Evolutionary conservation across 2,888 invertebrate species (phyloP).

Genomic region (Dolichomitus sp.): DNA sequence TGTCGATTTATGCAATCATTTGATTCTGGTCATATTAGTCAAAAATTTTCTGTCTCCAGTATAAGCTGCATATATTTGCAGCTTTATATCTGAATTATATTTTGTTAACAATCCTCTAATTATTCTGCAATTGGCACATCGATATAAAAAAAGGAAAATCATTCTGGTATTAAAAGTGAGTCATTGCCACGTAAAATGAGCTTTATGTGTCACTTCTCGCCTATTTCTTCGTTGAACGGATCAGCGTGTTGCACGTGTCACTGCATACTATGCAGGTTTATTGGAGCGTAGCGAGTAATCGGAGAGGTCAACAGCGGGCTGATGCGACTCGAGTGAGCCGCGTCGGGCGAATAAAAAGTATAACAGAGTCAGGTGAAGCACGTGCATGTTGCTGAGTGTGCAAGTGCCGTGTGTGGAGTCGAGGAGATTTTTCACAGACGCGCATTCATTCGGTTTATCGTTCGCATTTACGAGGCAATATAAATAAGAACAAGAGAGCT

Average conservation of each 20-base stretch:
- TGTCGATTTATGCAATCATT: too few relatives aligned
- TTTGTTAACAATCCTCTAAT: not conserved
- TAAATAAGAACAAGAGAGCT: constrained; percentile 22
- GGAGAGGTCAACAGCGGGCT: constrained; percentile 15
- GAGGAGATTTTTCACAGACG: constrained; percentile 14
- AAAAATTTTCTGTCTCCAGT: not conserved
- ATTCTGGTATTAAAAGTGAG: constrained; percentile 4
- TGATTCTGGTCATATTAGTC: too few relatives aligned
- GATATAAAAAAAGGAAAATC: not conserved
- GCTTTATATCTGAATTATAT: not conserved
- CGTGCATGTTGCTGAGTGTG: constrained; percentile 13
- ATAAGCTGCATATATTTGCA: not conserved
- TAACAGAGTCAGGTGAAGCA: constrained; percentile 25
- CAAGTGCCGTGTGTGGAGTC: not conserved
- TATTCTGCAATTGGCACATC: not conserved
- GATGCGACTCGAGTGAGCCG: constrained; percentile 27
- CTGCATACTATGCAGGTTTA: constrained; percentile 13
- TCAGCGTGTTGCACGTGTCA: constrained; percentile 10
- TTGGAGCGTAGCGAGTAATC: constrained; percentile 15
- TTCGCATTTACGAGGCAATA: constrained; percentile 35
- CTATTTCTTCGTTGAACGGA: not conserved
- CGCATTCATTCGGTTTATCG: constrained; percentile 36
- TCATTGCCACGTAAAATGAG: constrained; percentile 5
- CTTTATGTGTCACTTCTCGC: not conserved
- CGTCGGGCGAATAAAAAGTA: constrained; percentile 18